Evolutionary conservation across 2,888 invertebrate species (phyloP).

Genomic region (Rotaria magnacalcarata): DNA sequence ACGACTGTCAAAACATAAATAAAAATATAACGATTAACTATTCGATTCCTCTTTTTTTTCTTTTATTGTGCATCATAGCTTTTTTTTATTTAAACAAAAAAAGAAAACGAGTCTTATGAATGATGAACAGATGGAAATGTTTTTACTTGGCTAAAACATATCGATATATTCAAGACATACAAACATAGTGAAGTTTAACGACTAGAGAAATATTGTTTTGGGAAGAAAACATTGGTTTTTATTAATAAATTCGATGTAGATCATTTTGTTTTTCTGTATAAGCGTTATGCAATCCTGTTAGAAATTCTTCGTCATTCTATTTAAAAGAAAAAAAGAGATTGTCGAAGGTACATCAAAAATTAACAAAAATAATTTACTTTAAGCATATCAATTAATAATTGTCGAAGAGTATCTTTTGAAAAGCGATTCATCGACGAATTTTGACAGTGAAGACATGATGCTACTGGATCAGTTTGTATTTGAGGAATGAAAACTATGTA

Average conservation of each 20-base stretch:
- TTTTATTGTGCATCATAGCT: not conserved
- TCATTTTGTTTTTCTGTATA: conserved; percentile 23
- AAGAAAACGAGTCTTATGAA: not conserved
- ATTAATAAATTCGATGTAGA: conserved; percentile 18
- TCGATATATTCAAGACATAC: not conserved
- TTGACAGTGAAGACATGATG: not conserved
- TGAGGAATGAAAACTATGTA: not conserved
- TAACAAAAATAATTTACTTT: not conserved
- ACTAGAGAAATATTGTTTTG: not conserved
- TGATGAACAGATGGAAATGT: conserved; percentile 3
- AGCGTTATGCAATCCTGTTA: not conserved
- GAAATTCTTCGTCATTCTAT: conserved; percentile 26
- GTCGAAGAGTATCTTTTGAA: not conserved
- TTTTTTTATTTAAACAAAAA: not conserved
- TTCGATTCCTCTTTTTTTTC: not conserved
- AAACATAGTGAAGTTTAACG: not conserved
- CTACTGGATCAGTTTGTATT: not conserved
- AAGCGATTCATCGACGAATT: not conserved
- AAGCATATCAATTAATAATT: conserved; percentile 7
- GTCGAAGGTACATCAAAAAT: not conserved
- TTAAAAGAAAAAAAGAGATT: not conserved
- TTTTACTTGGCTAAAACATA: conserved; percentile 15
- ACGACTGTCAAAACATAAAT: conserved; percentile 37
- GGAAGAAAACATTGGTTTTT: not conserved
- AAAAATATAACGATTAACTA: not conserved